A percentile compares a stretch with the other conserved stretches of the same genome.
Conservation (phyloP, 2,888 invertebrate genomes). For the Ennomos quercinarius region DNA sequence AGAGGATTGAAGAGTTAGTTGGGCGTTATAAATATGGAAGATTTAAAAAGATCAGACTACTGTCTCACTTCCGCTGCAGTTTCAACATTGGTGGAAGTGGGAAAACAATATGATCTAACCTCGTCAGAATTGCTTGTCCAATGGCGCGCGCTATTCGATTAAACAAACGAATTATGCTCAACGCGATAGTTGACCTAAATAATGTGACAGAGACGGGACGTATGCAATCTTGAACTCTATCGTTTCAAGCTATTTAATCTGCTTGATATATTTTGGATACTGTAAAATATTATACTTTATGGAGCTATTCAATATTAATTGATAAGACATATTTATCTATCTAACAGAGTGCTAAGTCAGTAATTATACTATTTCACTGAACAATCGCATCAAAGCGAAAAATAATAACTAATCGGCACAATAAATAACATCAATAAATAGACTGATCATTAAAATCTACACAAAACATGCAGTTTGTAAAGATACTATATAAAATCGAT, state of each 20-base stretch:
- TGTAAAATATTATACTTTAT: not conserved
- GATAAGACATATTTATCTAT: slow-evolving; percentile 2
- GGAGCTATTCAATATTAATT: slow-evolving; percentile 7
- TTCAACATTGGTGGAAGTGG: too few relatives aligned
- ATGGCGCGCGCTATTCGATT: too few relatives aligned
- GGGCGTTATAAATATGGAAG: too few relatives aligned
- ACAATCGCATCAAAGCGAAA: slow-evolving; percentile 5
- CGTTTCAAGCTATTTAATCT: too few relatives aligned
- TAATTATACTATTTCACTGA: slow-evolving; percentile 3
- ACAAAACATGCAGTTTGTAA: slow-evolving; percentile 34
- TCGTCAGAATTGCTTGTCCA: too few relatives aligned
- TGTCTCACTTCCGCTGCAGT: too few relatives aligned
- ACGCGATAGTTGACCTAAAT: too few relatives aligned
- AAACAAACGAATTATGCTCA: too few relatives aligned
- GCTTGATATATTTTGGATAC: not conserved
- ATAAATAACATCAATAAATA: slow-evolving; percentile 22
- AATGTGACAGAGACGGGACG: too few relatives aligned
- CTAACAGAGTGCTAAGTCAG: slow-evolving; percentile 8
- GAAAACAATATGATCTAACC: too few relatives aligned
- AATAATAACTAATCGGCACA: slow-evolving; percentile 6
- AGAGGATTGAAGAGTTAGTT: not conserved
- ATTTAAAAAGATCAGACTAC: too few relatives aligned
- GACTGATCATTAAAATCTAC: slow-evolving; percentile 21
- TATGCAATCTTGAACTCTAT: too few relatives aligned
- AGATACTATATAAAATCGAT: slow-evolving; percentile 45